Evolutionary conservation across 2,888 invertebrate species (phyloP).

Genomic region (Spilarctia lutea): DNA sequence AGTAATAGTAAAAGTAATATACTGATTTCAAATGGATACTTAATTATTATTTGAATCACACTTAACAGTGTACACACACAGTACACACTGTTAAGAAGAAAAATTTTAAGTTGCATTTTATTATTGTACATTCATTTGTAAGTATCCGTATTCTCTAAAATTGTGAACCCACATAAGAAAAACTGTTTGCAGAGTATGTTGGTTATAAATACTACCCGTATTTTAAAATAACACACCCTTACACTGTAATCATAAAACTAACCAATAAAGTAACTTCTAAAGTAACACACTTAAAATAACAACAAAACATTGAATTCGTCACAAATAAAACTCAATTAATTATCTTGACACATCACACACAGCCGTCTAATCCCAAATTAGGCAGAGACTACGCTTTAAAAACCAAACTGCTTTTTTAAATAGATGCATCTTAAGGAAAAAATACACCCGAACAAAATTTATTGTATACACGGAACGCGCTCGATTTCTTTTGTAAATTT

Average conservation of each 20-base stretch:
- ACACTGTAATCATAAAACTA: not conserved
- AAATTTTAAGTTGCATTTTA: not conserved
- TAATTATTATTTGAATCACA: too few relatives aligned
- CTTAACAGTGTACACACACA: too few relatives aligned
- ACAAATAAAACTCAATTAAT: not conserved
- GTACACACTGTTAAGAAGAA: not conserved
- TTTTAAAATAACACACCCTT: not conserved
- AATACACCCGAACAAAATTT: not conserved
- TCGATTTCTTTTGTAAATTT: not conserved
- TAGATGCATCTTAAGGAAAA: not conserved
- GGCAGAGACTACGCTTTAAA: not conserved
- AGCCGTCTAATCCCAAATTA: not conserved
- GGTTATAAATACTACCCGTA: not conserved
- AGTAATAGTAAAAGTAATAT: not conserved
- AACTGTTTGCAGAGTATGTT: not conserved
- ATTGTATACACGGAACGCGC: not conserved
- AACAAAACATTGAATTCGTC: not conserved
- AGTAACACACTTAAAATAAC: not conserved
- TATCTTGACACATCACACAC: not conserved
- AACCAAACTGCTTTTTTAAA: not conserved
- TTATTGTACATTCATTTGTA: too few relatives aligned
- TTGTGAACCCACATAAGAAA: not conserved
- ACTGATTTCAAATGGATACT: not conserved
- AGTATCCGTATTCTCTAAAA: not conserved
- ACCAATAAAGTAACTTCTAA: not conserved